phyloP scores from a whole-genome alignment of 2,888 invertebrate species.

The Zaprionus lineosus region DNA sequence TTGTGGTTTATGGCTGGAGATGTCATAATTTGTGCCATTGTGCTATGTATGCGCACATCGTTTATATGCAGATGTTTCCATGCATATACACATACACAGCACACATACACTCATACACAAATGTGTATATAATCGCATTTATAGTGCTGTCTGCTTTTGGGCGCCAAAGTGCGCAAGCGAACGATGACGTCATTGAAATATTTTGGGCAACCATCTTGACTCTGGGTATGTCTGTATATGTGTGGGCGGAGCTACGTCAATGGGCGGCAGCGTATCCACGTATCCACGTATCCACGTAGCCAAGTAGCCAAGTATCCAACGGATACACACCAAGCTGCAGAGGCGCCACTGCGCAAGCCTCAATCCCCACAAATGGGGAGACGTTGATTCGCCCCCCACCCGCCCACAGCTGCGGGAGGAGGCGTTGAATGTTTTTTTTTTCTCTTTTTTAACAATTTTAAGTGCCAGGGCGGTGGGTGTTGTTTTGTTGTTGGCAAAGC shows the following conservation, averaged over 20 bases:
- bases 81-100: background rate
- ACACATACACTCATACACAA: no score
- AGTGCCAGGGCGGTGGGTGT: constrained; percentile 30
- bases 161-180: constrained; percentile 29
- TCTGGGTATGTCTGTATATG: background rate
- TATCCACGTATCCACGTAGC: constrained; percentile 50
- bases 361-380: background rate
- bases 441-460: constrained; percentile 25
- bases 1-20: background rate
- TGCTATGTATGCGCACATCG: constrained; percentile 27
- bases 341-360: constrained; percentile 46
- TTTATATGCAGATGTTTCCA: constrained; percentile 19
- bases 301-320: constrained; percentile 39
- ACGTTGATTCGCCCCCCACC: background rate
- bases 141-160: constrained; percentile 21
- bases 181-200: constrained; percentile 61
- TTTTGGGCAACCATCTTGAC: constrained; percentile 70
- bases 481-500: constrained; percentile 6
- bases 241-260: constrained; percentile 59
- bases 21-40: background rate
- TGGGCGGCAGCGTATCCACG: constrained; percentile 49
- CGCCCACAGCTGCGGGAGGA: background rate
- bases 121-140: constrained; percentile 9
- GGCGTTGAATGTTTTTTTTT: constrained; percentile 16
- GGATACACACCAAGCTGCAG: constrained; percentile 56